Evolutionary conservation across 2,888 invertebrate genomes (phyloP), one percentile per base, ranked within the genome.

Genomic region (Amblyjoppa proteus): DNA sequence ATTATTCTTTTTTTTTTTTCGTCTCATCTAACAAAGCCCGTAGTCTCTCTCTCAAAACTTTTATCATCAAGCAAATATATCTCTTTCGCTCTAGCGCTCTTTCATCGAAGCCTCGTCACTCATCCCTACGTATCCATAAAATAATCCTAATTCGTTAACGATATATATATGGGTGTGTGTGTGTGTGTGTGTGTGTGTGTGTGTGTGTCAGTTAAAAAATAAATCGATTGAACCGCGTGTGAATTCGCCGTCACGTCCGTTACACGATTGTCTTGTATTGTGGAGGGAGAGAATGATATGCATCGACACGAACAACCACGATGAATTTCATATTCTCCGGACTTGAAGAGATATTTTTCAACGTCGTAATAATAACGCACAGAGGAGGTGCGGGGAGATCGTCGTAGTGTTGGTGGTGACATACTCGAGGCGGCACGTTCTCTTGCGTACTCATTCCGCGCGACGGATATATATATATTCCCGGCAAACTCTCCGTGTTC

Each of bases 251-350:
- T 87, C 56, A 73, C 79, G 81, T 85, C 79, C 86, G 87, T 87
- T 28, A 64, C 53, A 75, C 81, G 71, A 70, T 79, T 49, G 41
- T 82, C 71, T 83, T 69, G 66, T 28, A 38, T 85, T 84, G 84
- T 88, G 90, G 88, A 91, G 88, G 89, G 90, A 91, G 87, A 90
- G 84, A 89, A 90, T 91, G 91, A 92, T 91, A 91, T 91, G 91
- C 90, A 90, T 89, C 88, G 89, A 88, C 87, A 87, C 88, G 88
- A 88, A 87, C 82, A 87, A 88, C 71, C 84, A 71, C 71, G 73
- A 70, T 75, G 56, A 61, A 70, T 25, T 31, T 9, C 51, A 66
- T 81, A 66, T 70, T 34, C 25, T 70, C 69, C 38, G 51, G 41
- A 64, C 13, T 64, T 34, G 64, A 64, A 49, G 31, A 64, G 64